Evolutionary conservation across 2,888 invertebrate species (phyloP).

Genomic region (Harpalus rufipes): DNA sequence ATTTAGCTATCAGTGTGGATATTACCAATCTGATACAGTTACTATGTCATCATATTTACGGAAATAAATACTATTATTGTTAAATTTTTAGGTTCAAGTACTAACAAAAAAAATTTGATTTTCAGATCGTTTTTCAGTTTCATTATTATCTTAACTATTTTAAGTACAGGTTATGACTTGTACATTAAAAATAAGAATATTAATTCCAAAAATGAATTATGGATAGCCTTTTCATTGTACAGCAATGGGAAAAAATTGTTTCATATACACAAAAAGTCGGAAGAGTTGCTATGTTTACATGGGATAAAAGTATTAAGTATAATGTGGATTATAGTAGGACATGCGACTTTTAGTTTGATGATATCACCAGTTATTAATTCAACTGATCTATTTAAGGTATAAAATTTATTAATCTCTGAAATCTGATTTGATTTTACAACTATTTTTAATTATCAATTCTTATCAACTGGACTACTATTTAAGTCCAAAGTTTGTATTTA

Average conservation of each 20-base stretch:
- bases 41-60: not conserved
- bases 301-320: constrained; percentile 76
- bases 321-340: constrained; percentile 76
- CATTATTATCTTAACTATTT: not conserved
- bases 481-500: constrained; percentile 28
- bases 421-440: not conserved
- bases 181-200: constrained; percentile 8
- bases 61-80: not conserved
- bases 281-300: constrained; percentile 72
- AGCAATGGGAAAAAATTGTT: constrained; percentile 37
- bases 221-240: constrained; percentile 31
- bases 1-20: not conserved
- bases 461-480: not conserved
- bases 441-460: not conserved
- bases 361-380: constrained; percentile 66
- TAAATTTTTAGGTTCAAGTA: not conserved
- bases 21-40: not conserved
- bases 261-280: not conserved
- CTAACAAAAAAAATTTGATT: not conserved
- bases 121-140: constrained; percentile 9
- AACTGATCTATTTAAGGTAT: constrained; percentile 68
- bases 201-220: not conserved
- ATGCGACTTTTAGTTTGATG: constrained; percentile 72
- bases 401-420: not conserved
- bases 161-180: constrained; percentile 19